Percentiles rank a stretch among this genome's conserved stretches.
These are phyloP conservation scores for Pilophorus perplexus DNA, from an alignment of 2,888 invertebrate genomes.

Conservation along the genomic window DNA sequence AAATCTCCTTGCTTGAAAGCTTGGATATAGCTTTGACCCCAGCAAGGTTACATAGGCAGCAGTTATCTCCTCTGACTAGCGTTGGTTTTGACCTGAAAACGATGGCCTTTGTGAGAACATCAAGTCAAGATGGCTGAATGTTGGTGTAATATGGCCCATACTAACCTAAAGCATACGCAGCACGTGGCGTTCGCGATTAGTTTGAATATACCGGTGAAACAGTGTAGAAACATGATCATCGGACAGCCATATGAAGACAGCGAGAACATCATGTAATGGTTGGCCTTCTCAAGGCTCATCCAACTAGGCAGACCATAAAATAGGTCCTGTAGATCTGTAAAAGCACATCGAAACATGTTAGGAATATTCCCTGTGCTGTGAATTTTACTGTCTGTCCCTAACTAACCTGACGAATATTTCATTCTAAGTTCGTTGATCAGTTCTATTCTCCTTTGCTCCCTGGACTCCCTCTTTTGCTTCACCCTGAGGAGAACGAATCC, in stretches of 20 bases:
- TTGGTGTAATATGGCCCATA: no score
- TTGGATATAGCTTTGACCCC: constrained; percentile 77
- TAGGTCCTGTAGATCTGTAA: constrained; percentile 57
- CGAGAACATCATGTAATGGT: constrained; percentile 75
- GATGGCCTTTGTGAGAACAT: constrained; percentile 31
- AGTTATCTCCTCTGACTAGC: constrained; percentile 81
- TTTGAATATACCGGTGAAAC: constrained; percentile 71
- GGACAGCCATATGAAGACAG: constrained; percentile 88
- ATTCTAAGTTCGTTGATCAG: constrained; percentile 64
- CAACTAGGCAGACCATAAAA: constrained; percentile 69
- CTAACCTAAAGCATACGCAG: constrained; percentile 67
- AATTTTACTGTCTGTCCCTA: not conserved
- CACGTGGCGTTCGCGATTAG: constrained; percentile 67
- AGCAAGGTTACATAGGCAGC: constrained; percentile 82
- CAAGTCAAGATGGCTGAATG: no score
- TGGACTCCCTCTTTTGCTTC: constrained; percentile 69
- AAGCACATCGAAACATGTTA: constrained; percentile 34
- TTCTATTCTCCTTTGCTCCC: constrained; percentile 67
- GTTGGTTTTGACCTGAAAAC: constrained; percentile 55
- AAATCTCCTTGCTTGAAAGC: constrained; percentile 72
- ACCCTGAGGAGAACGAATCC: constrained; percentile 80
- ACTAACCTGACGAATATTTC: constrained; percentile 62
- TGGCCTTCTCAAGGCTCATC: constrained; percentile 76
- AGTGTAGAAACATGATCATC: constrained; percentile 73
- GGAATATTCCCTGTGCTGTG: not conserved